These are phyloP conservation scores for Tigriopus californicus DNA, from an alignment of 2,888 invertebrate genomes.

Conservation along the genomic window DNA sequence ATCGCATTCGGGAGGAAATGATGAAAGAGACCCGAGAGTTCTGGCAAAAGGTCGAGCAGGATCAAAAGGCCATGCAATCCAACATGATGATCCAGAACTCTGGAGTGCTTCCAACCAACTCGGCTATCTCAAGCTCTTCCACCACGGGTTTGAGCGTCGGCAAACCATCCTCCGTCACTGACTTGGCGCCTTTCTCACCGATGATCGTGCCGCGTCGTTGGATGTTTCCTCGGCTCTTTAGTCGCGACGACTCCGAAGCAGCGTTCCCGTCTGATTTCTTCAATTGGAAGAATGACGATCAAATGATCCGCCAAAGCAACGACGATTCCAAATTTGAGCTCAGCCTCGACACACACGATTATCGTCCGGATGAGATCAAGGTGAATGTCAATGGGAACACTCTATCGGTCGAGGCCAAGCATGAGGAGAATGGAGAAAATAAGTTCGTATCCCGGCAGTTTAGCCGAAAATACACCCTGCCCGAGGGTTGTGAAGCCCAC, in stretches of 20 bases:
- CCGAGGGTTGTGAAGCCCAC: not conserved
- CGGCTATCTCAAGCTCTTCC: no score
- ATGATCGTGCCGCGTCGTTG: not conserved
- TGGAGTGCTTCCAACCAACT: no score
- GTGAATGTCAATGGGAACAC: not conserved
- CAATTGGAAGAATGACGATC: slow-evolving; percentile 6
- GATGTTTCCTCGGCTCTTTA: not conserved
- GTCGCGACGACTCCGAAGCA: no score
- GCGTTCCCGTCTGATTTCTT: no score
- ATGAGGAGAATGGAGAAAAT: slow-evolving; percentile 15
- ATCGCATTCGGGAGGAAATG: slow-evolving; percentile 11
- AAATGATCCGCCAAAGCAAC: slow-evolving; percentile 2
- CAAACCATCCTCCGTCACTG: no score
- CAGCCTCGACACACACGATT: slow-evolving; percentile 9
- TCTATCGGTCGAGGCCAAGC: slow-evolving; percentile 10
- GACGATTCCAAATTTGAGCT: slow-evolving; percentile 7
- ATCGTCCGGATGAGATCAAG: slow-evolving; percentile 16
- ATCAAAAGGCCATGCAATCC: slow-evolving; percentile 5
- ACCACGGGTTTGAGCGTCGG: no score
- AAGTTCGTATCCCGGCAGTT: slow-evolving; percentile 11
- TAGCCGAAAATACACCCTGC: slow-evolving; percentile 10
- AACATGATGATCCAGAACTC: no score
- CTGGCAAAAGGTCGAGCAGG: slow-evolving; percentile 9
- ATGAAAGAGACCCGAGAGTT: slow-evolving; percentile 5
- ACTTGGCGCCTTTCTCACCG: no score